Conservation (phyloP, 2,888 invertebrate species). For the Perizoma affinitatum region DNA sequence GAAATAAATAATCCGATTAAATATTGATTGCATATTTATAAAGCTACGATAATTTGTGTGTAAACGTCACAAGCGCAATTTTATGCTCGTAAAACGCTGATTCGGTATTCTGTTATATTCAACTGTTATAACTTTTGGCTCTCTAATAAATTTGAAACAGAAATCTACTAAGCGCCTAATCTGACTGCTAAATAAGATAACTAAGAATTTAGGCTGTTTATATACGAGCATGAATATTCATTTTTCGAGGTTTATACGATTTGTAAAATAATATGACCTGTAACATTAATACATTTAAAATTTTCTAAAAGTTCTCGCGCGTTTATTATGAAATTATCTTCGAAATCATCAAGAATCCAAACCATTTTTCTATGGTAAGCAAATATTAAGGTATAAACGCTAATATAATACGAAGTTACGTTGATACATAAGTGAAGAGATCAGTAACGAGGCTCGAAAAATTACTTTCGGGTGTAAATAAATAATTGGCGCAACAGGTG, state of each 20-base stretch:
- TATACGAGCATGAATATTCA: slow-evolving; percentile 24
- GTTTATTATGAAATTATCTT: too few species aligned
- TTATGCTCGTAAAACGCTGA: slow-evolving; percentile 43
- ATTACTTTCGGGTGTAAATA: slow-evolving; percentile 76
- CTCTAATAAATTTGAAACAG: slow-evolving; percentile 30
- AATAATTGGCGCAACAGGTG: slow-evolving; percentile 77
- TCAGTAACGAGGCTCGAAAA: slow-evolving; percentile 44
- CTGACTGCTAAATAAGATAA: slow-evolving; percentile 22
- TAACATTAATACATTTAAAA: too few species aligned
- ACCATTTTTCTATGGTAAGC: too few species aligned
- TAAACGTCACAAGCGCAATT: slow-evolving; percentile 47
- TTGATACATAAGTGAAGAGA: slow-evolving; percentile 5
- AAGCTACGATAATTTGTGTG: slow-evolving; percentile 47
- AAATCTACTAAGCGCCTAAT: slow-evolving; percentile 19
- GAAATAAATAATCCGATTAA: slow-evolving; percentile 53
- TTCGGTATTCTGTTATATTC: slow-evolving; percentile 37
- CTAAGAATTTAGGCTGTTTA: slow-evolving; percentile 16
- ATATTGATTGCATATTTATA: slow-evolving; percentile 54
- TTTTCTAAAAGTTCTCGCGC: too few species aligned
- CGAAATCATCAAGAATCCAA: too few species aligned
- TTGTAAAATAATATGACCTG: too few species aligned
- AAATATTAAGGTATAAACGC: too few species aligned
- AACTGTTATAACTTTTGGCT: slow-evolving; percentile 37
- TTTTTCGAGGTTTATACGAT: slow-evolving; percentile 18
- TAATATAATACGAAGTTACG: too few species aligned